Base-by-base conservation (phyloP, 2,888 invertebrate genomes). In the Pristionchus entomophagus region DNA sequence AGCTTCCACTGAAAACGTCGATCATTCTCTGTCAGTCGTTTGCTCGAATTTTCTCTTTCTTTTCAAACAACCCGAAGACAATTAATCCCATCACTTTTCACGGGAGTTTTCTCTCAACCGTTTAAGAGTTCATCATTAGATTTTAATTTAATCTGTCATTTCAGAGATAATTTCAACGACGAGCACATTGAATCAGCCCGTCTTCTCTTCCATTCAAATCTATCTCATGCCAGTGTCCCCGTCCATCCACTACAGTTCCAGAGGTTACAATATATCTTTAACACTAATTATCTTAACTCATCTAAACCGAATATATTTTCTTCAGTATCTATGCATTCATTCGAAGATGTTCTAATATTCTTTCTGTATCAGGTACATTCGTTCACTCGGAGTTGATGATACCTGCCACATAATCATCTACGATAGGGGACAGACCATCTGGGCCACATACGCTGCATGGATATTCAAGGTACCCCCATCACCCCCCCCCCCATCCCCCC, bases 191-290 rank as follows among this genome's bases (percentile, higher is more conserved):
- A 93, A 65, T 88, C 89, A 22, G 91, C 92, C 17, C 89, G 89
- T 38, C 87, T 92, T 1, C 88, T 92, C n/a, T 90, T 90, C 83
- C 91, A 92, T 83, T 88, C 91, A 17, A 92, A 92, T 73, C 87
- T 93, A 32, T 90, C 90, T 45, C 93, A 93, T 86, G 88, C 89
- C 49, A 92, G 92, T 38, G 92, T 93, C 41, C 93, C 93, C 41
- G 93, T 93, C 8, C 93, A 93, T 88, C 93, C 93, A 38, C 91
- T 93, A 5, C 89, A 90, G 73, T 91, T 91, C 77, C 90, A 90
- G 83, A 56, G 87, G 88, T 87, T 10, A 14, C 26, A 8, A 38
- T 41, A 38, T 32, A n/a, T n/a, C n/a, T n/a, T n/a, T n/a, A n/a
- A n/a, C n/a, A n/a, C n/a, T n/a, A n/a, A n/a, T n/a, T n/a, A n/a